Conservation (phyloP, 2,113 vertebrate genomes). For the Silurus glanis region DNA sequence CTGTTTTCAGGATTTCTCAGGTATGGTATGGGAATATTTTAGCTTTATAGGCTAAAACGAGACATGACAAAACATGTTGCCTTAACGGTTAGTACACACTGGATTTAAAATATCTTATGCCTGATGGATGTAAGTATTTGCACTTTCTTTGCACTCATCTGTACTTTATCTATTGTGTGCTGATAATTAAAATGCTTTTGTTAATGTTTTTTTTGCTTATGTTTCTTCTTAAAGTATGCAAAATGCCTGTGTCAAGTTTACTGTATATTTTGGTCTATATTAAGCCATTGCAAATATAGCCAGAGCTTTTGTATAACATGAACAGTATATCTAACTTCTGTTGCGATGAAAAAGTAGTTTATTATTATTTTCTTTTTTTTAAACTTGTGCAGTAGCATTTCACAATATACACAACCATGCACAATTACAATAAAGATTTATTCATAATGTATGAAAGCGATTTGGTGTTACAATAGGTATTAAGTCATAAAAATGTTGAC, state of each 20-base stretch:
- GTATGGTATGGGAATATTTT: not conserved
- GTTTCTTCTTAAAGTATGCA: slow-evolving; percentile 6
- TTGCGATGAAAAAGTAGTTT: not conserved
- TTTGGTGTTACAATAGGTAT: not conserved
- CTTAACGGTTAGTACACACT: not conserved
- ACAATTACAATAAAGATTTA: slow-evolving; percentile 18
- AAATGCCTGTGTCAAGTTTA: not conserved
- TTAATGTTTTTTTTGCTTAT: not conserved
- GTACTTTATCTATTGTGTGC: not conserved
- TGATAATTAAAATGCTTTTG: not conserved
- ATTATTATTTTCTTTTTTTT: not conserved
- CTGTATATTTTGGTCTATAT: not conserved
- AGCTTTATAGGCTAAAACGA: not conserved
- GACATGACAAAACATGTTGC: not conserved
- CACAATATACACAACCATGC: not conserved
- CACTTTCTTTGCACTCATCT: not conserved
- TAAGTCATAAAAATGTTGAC: not conserved
- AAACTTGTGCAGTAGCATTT: not conserved
- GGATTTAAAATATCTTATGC: not conserved
- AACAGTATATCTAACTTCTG: not conserved
- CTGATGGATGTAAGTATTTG: slow-evolving; percentile 2
- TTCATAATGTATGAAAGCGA: not conserved
- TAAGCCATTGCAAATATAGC: not conserved
- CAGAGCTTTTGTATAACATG: not conserved
- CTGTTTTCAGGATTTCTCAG: not conserved